Evolutionary conservation across 2,797 vertebrate species (phyloP).

Genomic region (Trachurus trachurus): DNA sequence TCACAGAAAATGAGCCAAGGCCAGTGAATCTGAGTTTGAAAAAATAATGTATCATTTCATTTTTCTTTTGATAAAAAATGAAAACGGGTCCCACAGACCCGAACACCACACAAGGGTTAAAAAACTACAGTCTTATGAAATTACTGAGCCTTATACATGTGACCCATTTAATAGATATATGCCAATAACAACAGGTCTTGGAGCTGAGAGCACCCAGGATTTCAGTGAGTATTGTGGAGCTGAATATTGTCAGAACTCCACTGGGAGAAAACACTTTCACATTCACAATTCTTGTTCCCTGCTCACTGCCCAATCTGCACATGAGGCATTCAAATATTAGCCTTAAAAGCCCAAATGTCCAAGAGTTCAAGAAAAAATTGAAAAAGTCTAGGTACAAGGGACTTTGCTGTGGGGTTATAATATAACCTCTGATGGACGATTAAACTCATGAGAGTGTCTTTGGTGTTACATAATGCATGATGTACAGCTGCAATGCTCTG

Average conservation of each 20-base stretch:
- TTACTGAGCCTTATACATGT: neutral
- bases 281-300: no score
- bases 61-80: no score
- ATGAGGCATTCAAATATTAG: neutral
- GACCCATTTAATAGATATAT: neutral
- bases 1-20: no score
- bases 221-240: neutral
- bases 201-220: neutral
- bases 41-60: no score
- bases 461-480: neutral
- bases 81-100: no score
- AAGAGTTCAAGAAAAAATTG: neutral
- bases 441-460: neutral
- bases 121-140: neutral
- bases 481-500: neutral
- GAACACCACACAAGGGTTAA: no score
- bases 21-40: no score
- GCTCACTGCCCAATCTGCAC: no score
- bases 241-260: no score
- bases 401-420: neutral
- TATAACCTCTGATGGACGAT: neutral
- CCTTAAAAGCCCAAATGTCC: neutral
- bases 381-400: neutral
- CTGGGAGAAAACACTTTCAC: no score
- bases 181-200: neutral